Evolutionary conservation across 2,888 invertebrate genomes (phyloP).

Genomic region (Rotaria sp.): DNA sequence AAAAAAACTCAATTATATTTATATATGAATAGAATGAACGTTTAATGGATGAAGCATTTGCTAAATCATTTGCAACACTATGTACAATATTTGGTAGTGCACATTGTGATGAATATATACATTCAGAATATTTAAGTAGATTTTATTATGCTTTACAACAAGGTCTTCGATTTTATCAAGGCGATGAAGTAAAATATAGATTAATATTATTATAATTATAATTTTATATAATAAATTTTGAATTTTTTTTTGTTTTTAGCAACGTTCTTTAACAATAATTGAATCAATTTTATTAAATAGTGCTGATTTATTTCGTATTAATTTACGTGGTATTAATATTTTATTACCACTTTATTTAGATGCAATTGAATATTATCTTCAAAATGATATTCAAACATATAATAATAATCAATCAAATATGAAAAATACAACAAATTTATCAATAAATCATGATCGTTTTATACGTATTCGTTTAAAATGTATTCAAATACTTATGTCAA

Average conservation of each 20-base stretch:
- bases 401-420: background rate
- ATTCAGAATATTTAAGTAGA: constrained; percentile 80
- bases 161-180: constrained; percentile 61
- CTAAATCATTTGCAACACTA: constrained; percentile 85
- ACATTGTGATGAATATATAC: constrained; percentile 82
- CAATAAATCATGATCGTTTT: constrained; percentile 38
- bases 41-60: constrained; percentile 51
- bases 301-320: constrained; percentile 73
- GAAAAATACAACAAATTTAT: background rate
- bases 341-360: constrained; percentile 78
- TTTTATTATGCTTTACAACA: constrained; percentile 84
- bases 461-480: constrained; percentile 75
- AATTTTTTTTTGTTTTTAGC: background rate
- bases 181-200: background rate
- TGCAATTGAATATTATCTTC: constrained; percentile 66
- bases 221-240: background rate
- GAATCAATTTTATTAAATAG: constrained; percentile 65
- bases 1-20: background rate
- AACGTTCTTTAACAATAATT: background rate
- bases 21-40: background rate
- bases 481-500: constrained; percentile 79
- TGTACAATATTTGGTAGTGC: constrained; percentile 92
- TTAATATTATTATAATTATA: background rate
- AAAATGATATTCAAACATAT: background rate
- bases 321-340: constrained; percentile 83